phyloP scores from a whole-genome alignment of 2,113 vertebrate species.

The Chlorodrepanis virens region DNA sequence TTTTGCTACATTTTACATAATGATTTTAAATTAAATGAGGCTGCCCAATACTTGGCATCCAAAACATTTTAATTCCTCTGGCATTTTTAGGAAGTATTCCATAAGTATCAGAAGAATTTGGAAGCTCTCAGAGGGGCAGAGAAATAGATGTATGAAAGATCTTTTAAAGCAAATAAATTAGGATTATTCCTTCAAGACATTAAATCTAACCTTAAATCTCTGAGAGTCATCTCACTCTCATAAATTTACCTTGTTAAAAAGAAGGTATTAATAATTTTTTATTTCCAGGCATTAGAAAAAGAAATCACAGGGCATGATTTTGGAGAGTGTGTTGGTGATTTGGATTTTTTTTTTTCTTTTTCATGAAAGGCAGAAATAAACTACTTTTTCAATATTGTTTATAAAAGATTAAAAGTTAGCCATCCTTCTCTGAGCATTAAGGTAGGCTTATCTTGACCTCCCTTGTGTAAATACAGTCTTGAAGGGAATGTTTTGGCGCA shows the following conservation, averaged over 20 bases:
- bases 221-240: background rate
- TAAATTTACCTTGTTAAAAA: background rate
- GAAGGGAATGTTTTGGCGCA: constrained; percentile 22
- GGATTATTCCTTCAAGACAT: background rate
- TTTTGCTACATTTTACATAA: background rate
- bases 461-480: constrained; percentile 29
- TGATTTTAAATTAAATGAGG: background rate
- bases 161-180: background rate
- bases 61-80: background rate
- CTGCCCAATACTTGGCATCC: background rate
- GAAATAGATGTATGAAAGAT: background rate
- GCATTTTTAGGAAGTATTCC: background rate
- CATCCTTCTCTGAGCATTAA: background rate
- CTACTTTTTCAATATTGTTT: background rate
- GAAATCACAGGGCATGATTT: background rate
- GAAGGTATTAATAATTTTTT: background rate
- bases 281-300: background rate
- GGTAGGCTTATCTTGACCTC: constrained; percentile 21
- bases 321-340: accelerated
- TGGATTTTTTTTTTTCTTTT: background rate
- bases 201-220: background rate
- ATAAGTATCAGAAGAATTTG: background rate
- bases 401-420: background rate
- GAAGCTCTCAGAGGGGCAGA: background rate
- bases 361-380: background rate